These are phyloP conservation scores for Oscheius sp. DNA, from an alignment of 1,140 invertebrate species.

Conservation along the genomic window DNA sequence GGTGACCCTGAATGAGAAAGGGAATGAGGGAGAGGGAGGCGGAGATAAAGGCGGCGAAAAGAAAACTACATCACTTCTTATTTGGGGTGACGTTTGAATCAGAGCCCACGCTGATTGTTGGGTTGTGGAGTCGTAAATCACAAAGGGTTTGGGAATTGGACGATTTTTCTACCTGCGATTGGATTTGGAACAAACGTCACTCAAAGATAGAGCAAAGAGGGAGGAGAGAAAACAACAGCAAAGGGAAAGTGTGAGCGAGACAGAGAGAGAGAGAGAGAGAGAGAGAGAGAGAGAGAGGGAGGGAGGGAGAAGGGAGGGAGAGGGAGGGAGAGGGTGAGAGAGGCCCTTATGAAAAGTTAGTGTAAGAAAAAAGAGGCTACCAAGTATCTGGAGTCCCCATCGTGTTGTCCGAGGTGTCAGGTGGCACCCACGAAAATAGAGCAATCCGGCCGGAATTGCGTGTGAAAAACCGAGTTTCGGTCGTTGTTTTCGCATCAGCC, in stretches of 20 bases:
- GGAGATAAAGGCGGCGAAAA: not conserved
- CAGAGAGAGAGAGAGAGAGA: not conserved
- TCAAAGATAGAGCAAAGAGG: not conserved
- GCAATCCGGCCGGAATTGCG: no score
- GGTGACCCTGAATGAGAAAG: not conserved
- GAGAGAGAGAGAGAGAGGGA: not conserved
- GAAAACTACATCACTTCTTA: not conserved
- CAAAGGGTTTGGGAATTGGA: not conserved
- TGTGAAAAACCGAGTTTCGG: no score
- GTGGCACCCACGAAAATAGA: no score
- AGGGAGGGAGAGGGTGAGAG: slow-evolving; percentile 1
- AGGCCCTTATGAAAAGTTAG: not conserved
- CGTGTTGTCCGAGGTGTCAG: no score
- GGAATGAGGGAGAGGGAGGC: not conserved
- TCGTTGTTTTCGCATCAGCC: no score
- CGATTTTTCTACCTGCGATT: not conserved
- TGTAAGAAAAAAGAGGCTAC: no score
- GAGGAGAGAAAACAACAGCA: not conserved
- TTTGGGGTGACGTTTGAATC: not conserved
- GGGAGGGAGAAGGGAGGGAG: not conserved
- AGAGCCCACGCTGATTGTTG: not conserved
- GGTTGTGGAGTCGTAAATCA: not conserved
- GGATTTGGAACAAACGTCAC: not conserved
- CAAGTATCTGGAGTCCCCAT: no score
- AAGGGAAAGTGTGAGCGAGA: not conserved